Base-by-base conservation (phyloP, 2,113 vertebrate genomes). In the Microtus oregoni region DNA sequence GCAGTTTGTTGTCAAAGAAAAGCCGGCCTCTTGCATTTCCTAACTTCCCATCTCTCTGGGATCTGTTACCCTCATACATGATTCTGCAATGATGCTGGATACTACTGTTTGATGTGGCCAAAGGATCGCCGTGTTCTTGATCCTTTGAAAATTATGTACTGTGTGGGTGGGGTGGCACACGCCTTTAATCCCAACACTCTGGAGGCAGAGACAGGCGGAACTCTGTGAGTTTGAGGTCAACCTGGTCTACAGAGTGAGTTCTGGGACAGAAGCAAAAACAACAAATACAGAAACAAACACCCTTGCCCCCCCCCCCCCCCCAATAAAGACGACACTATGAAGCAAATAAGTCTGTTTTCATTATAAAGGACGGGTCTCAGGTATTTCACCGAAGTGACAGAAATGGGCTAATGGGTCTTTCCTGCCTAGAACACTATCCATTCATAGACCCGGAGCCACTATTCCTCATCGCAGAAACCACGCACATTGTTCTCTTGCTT, bases 391-490 rank as follows among this genome's bases (percentile, higher is more conserved):
- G 11, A 3, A 61, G 52, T 13, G 30, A 24, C 0, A 13, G n/a
- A 44, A 91, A 41, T 5, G 8, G 41, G 2, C 32, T 63, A 81
- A 41, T 41, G 41, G 41, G 41, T 41, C 41, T 41, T 32, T 28
- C 19, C 41, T 32, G 38, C 22, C 44, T 10, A 63, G 26, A 44
- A 20, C 4, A 17, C 4, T n/a, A 5, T 32, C 78, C 65, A 14
- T 0, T 47, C n/a, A 44, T 5, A 28, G 88, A 44, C 19, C 83
- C 20, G 19, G 55, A 35, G 24, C 41, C 11, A 30, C 19, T 2
- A 0, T 7, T 22, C 52, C 52, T 0, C 24, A 0, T 3, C 0
- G 4, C 26, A 7, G 61, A 47, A 75, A 12, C 67, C 19, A 17
- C 0, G 12, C 78, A 15, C 2, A 11, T 13, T 20, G 8, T 7